phyloP scores from a whole-genome alignment of 2,113 vertebrate species.

The Albula glossodonta region DNA sequence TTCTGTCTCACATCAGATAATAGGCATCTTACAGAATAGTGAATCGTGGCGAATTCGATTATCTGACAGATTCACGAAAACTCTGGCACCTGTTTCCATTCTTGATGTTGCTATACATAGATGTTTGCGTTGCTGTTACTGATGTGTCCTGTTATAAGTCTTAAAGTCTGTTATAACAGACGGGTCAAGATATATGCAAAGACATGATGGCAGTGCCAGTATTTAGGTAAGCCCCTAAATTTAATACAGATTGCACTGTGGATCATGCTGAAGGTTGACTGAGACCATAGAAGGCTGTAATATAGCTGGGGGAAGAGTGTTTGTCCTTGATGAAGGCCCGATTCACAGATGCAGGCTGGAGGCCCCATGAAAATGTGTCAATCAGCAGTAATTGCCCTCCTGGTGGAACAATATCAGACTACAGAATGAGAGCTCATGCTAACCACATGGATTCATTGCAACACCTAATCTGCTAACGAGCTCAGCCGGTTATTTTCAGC shows the following conservation, averaged over 20 bases:
- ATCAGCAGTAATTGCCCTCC: conserved; percentile 89
- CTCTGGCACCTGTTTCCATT: neutral
- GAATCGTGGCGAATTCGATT: neutral
- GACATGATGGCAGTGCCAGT: neutral
- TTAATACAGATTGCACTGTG: conserved; percentile 43
- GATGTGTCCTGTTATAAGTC: too few relatives aligned
- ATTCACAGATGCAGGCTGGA: conserved; percentile 70
- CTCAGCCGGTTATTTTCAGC: conserved; percentile 80
- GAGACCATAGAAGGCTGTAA: conserved; percentile 5
- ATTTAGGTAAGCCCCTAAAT: conserved; percentile 27
- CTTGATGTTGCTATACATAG: neutral
- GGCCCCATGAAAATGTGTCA: conserved; percentile 86
- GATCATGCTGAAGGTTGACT: conserved; percentile 21
- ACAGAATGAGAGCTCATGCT: conserved; percentile 65
- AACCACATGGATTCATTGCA: conserved; percentile 81
- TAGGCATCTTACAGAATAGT: neutral
- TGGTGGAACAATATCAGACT: conserved; percentile 80
- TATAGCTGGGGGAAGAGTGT: conserved; percentile 41
- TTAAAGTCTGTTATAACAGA: too few relatives aligned
- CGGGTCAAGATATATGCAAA: neutral
- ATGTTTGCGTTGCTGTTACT: too few relatives aligned
- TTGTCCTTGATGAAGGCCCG: conserved; percentile 73
- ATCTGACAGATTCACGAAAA: neutral
- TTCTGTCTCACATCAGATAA: neutral
- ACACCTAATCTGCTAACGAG: conserved; percentile 91